phyloP scores from a whole-genome alignment of 2,888 invertebrate genomes.

The Amphimallon solstitiale region DNA sequence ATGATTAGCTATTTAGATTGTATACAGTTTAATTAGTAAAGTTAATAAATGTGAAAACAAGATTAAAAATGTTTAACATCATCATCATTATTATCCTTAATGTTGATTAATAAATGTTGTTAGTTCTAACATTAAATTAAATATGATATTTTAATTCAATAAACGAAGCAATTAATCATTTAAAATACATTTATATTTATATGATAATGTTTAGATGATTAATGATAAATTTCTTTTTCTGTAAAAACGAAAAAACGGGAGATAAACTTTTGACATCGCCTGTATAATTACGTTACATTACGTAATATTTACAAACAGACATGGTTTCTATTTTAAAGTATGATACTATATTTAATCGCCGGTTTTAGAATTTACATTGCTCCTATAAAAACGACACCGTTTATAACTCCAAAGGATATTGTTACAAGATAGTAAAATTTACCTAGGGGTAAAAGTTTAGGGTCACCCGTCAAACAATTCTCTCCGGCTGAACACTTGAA shows the following conservation, averaged over 20 bases:
- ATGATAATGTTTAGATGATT: background rate
- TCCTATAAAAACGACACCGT: background rate
- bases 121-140: no score
- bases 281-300: conserved; percentile 23
- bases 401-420: background rate
- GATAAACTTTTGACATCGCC: conserved; percentile 27
- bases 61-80: no score
- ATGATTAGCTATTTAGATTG: no score
- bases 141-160: background rate
- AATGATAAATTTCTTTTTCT: conserved; percentile 1
- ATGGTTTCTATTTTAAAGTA: conserved; percentile 30
- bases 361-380: conserved; percentile 18
- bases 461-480: conserved; percentile 81
- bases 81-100: no score
- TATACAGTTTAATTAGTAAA: no score
- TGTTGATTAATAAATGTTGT: no score
- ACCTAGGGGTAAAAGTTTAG: conserved; percentile 84
- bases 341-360: conserved; percentile 10
- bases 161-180: background rate
- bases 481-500: conserved; percentile 82
- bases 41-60: no score
- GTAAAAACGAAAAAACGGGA: conserved; percentile 16
- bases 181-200: background rate
- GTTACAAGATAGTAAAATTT: conserved; percentile 11
- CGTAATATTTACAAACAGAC: conserved; percentile 33